These are phyloP conservation scores for Cyanistes caeruleus DNA, from an alignment of 2,113 vertebrate genomes.

Conservation along the genomic window DNA sequence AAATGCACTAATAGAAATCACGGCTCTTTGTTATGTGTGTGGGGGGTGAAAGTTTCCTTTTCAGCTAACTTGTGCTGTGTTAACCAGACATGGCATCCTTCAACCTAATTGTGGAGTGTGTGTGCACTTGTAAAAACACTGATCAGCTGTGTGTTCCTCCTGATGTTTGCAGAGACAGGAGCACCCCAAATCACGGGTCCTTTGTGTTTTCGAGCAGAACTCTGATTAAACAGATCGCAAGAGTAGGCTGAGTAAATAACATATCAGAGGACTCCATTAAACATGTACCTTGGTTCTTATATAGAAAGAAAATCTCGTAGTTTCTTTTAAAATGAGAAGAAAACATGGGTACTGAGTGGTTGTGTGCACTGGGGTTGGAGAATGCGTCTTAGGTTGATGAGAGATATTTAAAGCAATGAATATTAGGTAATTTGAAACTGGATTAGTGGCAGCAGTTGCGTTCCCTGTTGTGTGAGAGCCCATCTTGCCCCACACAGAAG, in stretches of 20 bases:
- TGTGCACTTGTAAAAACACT: background rate
- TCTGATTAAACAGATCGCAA: background rate
- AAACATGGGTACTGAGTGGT: background rate
- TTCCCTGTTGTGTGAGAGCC: constrained; percentile 34
- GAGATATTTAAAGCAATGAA: constrained; percentile 17
- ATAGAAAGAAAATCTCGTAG: background rate
- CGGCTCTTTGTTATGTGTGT: constrained; percentile 36
- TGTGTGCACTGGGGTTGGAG: background rate
- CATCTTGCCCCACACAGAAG: background rate
- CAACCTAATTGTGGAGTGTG: background rate
- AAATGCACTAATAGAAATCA: constrained; percentile 67
- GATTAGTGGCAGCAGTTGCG: constrained; percentile 18
- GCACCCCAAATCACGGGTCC: background rate
- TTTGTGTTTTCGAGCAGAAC: constrained; percentile 36
- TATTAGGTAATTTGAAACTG: constrained; percentile 34
- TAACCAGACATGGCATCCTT: constrained; percentile 33
- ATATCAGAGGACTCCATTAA: background rate
- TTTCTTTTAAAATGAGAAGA: background rate
- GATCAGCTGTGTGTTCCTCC: constrained; percentile 27
- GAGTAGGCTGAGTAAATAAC: background rate
- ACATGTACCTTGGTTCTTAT: background rate
- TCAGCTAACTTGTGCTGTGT: constrained; percentile 53
- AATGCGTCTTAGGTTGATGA: constrained; percentile 1
- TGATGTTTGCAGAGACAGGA: background rate
- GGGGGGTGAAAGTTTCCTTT: constrained; percentile 59